phyloP scores from a whole-genome alignment of 92 coral and sea anemone species.

The Zoanthus gigantus region DNA sequence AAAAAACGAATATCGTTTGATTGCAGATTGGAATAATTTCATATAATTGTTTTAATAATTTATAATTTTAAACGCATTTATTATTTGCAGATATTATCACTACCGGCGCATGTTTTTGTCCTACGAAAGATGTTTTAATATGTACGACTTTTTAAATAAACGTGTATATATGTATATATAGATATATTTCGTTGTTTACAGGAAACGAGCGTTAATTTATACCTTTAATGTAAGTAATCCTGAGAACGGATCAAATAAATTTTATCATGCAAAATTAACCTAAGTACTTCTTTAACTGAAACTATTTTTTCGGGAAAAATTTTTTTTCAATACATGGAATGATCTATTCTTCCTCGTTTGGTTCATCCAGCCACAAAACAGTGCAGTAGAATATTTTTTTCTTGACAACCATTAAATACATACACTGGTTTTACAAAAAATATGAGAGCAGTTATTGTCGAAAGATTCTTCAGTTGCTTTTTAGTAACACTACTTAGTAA shows the following conservation, averaged over 20 bases:
- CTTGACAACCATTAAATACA: conserved; percentile 10
- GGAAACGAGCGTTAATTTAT: not conserved
- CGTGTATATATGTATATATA: not conserved
- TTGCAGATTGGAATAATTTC: not conserved
- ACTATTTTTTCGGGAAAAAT: not conserved
- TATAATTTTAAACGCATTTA: not conserved
- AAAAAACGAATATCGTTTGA: no score
- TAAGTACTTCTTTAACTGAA: not conserved
- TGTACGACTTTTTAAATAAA: not conserved
- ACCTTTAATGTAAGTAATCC: not conserved
- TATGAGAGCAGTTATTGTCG: not conserved
- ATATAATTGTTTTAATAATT: not conserved
- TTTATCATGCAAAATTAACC: conserved; percentile 9
- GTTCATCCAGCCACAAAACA: not conserved
- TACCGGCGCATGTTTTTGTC: not conserved
- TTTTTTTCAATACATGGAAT: not conserved
- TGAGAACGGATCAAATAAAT: not conserved
- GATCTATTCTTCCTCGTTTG: not conserved
- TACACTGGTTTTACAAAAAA: not conserved
- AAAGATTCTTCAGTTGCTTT: not conserved
- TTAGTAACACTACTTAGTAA: not conserved
- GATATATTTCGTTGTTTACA: not conserved
- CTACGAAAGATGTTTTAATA: not conserved
- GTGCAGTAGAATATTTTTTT: not conserved
- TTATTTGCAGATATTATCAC: not conserved